These are phyloP conservation scores for Drosophila quadrilineata DNA, from an alignment of 1,140 invertebrate species.

Conservation along the genomic window DNA sequence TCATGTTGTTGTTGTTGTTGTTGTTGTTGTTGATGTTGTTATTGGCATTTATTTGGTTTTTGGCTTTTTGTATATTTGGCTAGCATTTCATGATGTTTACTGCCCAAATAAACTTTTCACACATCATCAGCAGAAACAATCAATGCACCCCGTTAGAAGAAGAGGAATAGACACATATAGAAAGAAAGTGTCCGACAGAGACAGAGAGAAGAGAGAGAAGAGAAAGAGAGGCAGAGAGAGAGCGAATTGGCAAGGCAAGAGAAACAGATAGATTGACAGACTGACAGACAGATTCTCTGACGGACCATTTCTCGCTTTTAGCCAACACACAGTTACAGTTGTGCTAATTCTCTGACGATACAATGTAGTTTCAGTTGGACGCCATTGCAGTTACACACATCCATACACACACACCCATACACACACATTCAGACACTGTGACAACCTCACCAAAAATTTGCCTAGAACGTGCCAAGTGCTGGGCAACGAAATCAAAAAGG, in stretches of 20 bases:
- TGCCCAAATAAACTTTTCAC: conserved; percentile 75
- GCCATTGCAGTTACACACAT: neutral
- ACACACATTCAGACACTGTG: neutral
- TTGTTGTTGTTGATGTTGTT: conserved; percentile 5
- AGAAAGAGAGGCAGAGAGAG: neutral
- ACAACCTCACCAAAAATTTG: neutral
- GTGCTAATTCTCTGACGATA: conserved; percentile 33
- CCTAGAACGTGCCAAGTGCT: conserved; percentile 64
- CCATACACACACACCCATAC: neutral
- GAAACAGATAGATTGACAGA: neutral
- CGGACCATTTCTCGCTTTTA: conserved; percentile 25
- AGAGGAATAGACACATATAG: no score
- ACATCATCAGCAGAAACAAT: conserved; percentile 68
- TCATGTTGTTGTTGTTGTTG: neutral
- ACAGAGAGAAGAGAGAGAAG: neutral
- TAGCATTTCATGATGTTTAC: conserved; percentile 71
- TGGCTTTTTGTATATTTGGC: conserved; percentile 60
- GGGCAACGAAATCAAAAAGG: conserved; percentile 60
- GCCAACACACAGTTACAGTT: conserved; percentile 23
- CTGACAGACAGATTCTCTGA: conserved; percentile 25
- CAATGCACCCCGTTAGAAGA: no score
- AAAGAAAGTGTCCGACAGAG: no score
- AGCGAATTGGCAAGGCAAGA: neutral
- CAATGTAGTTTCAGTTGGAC: neutral
- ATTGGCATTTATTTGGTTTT: conserved; percentile 13